A percentile compares a stretch with the other conserved stretches of the same genome.
Conservation (phyloP, 2,888 invertebrate genomes). For the Drosophila ustulata region DNA sequence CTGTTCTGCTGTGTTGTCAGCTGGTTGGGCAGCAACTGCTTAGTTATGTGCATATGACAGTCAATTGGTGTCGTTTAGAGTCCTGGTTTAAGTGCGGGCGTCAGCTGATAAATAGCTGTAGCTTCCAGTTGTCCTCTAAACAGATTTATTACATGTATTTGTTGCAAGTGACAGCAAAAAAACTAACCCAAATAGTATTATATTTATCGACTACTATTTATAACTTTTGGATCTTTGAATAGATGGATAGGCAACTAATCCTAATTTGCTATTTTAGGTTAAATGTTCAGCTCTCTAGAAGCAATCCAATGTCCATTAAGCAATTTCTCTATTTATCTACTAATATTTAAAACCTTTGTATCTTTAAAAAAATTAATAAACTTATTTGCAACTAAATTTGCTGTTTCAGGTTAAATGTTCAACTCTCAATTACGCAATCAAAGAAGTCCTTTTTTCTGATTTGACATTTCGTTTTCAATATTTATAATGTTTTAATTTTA, state of each 20-base stretch:
- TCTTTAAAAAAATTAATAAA: not conserved
- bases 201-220: not conserved
- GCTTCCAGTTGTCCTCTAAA: slow-evolving; percentile 2
- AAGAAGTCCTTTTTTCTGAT: too few relatives aligned
- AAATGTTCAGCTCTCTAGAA: too few relatives aligned
- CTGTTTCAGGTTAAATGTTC: too few relatives aligned
- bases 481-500: too few relatives aligned
- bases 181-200: not conserved
- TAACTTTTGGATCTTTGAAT: not conserved
- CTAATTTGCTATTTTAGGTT: too few relatives aligned
- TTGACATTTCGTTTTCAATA: too few relatives aligned
- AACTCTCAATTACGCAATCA: too few relatives aligned
- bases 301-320: too few relatives aligned
- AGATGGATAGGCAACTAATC: not conserved
- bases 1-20: slow-evolving; percentile 45
- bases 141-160: slow-evolving; percentile 36
- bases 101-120: slow-evolving; percentile 24
- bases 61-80: slow-evolving; percentile 69
- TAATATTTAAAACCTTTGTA: not conserved
- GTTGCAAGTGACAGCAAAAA: slow-evolving; percentile 12
- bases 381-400: not conserved
- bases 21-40: slow-evolving; percentile 61
- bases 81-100: slow-evolving; percentile 25
- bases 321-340: not conserved
- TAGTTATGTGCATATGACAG: slow-evolving; percentile 73